Percentiles rank a stretch among this genome's conserved stretches.
Evolutionary conservation across 2,888 invertebrate species (phyloP).

Genomic region (Brachylomia viminalis): DNA sequence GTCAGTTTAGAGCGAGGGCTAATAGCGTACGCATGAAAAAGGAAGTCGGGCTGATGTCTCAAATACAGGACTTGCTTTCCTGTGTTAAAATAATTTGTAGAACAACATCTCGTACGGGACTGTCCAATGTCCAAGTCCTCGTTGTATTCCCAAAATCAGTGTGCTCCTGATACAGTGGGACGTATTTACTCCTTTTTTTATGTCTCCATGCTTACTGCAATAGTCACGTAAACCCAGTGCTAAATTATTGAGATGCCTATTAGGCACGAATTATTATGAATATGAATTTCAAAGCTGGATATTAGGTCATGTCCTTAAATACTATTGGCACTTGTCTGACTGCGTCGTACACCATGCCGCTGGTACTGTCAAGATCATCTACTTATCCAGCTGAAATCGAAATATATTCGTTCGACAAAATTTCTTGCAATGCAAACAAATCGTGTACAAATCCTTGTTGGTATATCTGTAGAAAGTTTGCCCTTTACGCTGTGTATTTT

Average conservation of each 20-base stretch:
- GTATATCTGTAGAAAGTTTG: neutral
- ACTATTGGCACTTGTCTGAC: neutral
- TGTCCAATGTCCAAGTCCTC: too few relatives aligned
- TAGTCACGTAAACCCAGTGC: neutral
- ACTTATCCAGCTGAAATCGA: neutral
- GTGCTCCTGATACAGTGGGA: neutral
- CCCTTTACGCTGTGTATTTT: neutral
- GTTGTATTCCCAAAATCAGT: neutral
- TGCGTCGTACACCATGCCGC: neutral
- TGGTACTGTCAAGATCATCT: neutral
- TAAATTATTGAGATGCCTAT: neutral
- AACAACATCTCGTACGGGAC: neutral
- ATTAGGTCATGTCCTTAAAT: neutral
- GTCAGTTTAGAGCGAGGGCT: neutral
- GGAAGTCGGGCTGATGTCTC: neutral
- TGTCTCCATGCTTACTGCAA: too few relatives aligned
- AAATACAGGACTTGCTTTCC: neutral
- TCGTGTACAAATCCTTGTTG: constrained; percentile 1
- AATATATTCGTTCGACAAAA: neutral
- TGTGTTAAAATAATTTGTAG: neutral
- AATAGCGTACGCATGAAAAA: neutral
- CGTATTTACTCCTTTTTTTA: neutral
- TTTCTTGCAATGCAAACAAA: neutral
- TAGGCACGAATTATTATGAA: neutral
- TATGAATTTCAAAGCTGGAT: neutral